Evolutionary conservation across 92 coral and sea anemone genomes (phyloP).

Genomic region (Parazoanthus atlanticus): DNA sequence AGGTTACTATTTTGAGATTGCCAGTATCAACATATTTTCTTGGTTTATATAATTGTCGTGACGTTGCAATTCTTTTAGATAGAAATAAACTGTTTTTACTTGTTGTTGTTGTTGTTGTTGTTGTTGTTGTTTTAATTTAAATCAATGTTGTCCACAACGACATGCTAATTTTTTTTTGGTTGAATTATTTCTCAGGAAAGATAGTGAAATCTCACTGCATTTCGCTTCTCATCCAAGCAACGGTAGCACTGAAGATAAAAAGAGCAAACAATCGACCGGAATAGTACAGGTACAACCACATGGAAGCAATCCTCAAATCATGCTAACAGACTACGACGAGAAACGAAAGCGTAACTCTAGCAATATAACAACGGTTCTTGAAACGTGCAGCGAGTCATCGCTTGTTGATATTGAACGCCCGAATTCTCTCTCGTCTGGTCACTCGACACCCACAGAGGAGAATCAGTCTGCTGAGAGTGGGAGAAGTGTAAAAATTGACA

Average conservation of each 20-base stretch:
- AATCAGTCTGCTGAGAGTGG: conserved; percentile 36
- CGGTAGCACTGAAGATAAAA: not conserved
- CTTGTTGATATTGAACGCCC: conserved; percentile 51
- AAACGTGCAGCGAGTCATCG: conserved; percentile 55
- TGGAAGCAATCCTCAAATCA: conserved; percentile 58
- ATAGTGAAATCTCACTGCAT: conserved; percentile 68
- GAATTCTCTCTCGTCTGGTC: conserved; percentile 23
- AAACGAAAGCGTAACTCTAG: conserved; percentile 8
- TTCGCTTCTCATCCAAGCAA: conserved; percentile 49
- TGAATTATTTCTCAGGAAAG: conserved; percentile 41
- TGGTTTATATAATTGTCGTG: too few species aligned
- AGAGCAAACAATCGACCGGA: not conserved
- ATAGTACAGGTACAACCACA: conserved; percentile 26
- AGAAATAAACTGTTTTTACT: too few species aligned
- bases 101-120: not conserved
- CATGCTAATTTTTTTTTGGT: not conserved
- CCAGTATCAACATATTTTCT: too few species aligned
- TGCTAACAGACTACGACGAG: conserved; percentile 60
- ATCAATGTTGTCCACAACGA: not conserved
- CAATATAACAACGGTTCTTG: conserved; percentile 8
- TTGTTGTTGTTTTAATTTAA: not conserved
- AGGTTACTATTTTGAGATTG: too few species aligned
- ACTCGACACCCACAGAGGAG: conserved; percentile 32
- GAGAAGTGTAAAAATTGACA: conserved; percentile 46
- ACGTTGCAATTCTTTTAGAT: too few species aligned